Conservation (phyloP, 2,797 vertebrate genomes). For the Siniperca obscura region DNA sequence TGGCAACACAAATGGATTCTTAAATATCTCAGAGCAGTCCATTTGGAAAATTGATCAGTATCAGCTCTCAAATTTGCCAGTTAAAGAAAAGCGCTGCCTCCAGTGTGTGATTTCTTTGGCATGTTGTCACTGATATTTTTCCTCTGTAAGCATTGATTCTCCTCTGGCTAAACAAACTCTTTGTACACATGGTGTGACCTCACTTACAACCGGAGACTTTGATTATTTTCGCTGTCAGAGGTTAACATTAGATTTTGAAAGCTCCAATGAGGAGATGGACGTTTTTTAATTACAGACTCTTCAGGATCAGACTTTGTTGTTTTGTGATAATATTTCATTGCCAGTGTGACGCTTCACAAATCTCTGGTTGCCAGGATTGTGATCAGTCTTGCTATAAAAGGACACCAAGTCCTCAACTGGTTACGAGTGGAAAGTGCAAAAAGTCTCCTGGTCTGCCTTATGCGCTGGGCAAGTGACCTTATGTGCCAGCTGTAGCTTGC, state of each 20-base stretch:
- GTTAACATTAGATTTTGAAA: not conserved
- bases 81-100: constrained; percentile 1
- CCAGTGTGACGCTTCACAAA: constrained; percentile 1
- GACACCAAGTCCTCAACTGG: constrained; percentile 29
- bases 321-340: not conserved
- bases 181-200: not conserved
- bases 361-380: constrained; percentile 1
- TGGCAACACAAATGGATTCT: constrained; percentile 50
- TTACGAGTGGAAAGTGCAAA: constrained; percentile 32
- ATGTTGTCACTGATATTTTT: constrained; percentile 19
- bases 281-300: constrained; percentile 7
- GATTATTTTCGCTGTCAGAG: constrained; percentile 5
- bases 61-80: constrained; percentile 29
- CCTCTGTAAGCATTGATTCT: not conserved
- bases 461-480: constrained; percentile 36
- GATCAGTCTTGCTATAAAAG: constrained; percentile 2
- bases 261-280: not conserved
- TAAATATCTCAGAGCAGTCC: constrained; percentile 9
- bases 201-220: not conserved
- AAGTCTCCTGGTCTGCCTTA: constrained; percentile 12
- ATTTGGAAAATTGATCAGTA: constrained; percentile 43
- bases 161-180: constrained; percentile 4
- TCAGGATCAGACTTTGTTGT: not conserved
- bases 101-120: constrained; percentile 13
- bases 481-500: constrained; percentile 50